A percentile compares a stretch with the other conserved stretches of the same genome.
Evolutionary conservation across 2,888 invertebrate genomes (phyloP).

Genomic region (Dichetophora obliterata): DNA sequence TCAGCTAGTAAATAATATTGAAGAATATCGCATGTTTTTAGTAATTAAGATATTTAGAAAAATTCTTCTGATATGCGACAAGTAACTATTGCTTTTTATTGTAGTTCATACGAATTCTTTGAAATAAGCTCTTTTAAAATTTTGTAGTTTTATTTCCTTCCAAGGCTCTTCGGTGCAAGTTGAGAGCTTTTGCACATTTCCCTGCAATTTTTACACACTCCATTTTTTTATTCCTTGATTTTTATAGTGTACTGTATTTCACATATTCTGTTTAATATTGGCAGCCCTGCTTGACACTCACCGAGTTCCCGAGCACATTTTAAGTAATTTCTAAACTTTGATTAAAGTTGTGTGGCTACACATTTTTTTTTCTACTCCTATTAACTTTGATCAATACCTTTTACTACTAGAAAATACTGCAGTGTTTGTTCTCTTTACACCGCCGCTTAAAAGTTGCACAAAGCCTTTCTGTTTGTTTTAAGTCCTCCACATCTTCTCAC

Average conservation of each 20-base stretch:
- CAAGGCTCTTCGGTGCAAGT: too few species aligned
- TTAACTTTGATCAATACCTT: not conserved
- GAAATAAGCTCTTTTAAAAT: too few species aligned
- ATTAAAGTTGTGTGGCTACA: not conserved
- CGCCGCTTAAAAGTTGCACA: not conserved
- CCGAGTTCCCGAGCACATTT: not conserved
- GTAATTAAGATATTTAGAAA: too few species aligned
- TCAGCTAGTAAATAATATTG: too few species aligned
- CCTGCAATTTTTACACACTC: not conserved
- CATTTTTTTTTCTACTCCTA: too few species aligned
- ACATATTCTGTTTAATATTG: not conserved
- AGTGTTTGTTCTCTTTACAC: not conserved
- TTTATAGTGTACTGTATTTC: not conserved
- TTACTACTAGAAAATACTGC: slow-evolving; percentile 4
- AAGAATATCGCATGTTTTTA: too few species aligned
- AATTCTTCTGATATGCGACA: too few species aligned
- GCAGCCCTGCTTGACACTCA: not conserved
- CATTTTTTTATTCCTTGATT: not conserved
- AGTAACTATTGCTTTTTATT: too few species aligned
- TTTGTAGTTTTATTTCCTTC: too few species aligned
- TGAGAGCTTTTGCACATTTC: not conserved
- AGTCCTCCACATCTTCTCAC: not conserved
- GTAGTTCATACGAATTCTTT: too few species aligned
- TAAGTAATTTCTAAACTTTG: slow-evolving; percentile 9
- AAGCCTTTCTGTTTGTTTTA: not conserved